Conservation (phyloP, 1,140 invertebrate genomes). For the Neoseiulus cucumeris region DNA sequence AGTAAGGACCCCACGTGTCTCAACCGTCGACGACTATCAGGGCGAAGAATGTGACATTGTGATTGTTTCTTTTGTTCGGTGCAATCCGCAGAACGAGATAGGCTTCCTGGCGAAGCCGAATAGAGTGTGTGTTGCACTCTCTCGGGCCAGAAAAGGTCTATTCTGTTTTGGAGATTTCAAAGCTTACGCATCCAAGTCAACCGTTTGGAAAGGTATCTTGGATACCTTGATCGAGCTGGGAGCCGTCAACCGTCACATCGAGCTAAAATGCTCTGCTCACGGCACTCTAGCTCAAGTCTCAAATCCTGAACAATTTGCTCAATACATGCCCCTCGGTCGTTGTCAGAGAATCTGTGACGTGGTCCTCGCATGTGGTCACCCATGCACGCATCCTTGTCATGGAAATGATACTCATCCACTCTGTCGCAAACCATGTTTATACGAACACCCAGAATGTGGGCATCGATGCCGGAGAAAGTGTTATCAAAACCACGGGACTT, state of each 20-base stretch:
- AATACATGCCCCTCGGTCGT: constrained; percentile 14
- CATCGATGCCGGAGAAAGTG: constrained; percentile 16
- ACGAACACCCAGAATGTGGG: not conserved
- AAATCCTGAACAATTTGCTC: constrained; percentile 11
- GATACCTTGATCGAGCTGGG: not conserved
- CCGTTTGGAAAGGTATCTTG: not conserved
- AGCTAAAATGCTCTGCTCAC: not conserved
- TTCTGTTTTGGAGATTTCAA: constrained; percentile 46
- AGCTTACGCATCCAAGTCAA: constrained; percentile 26
- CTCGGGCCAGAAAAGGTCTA: constrained; percentile 49
- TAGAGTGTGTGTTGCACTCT: constrained; percentile 60
- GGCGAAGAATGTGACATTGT: constrained; percentile 69
- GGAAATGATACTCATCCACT: constrained; percentile 14
- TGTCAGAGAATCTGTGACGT: constrained; percentile 14
- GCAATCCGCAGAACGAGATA: constrained; percentile 42
- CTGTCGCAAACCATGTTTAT: constrained; percentile 14
- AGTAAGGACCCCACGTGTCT: constrained; percentile 29
- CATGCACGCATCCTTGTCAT: constrained; percentile 16
- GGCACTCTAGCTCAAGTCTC: not conserved
- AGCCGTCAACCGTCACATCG: not conserved
- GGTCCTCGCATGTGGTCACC: constrained; percentile 17
- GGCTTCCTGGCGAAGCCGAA: constrained; percentile 55
- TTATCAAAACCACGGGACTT: constrained; percentile 16
- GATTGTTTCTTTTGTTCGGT: no score
- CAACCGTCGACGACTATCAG: constrained; percentile 59